Evolutionary conservation across 2,113 vertebrate genomes (phyloP), one percentile per base, ranked within the genome.

Genomic region (Rhinolophus sinicus): DNA sequence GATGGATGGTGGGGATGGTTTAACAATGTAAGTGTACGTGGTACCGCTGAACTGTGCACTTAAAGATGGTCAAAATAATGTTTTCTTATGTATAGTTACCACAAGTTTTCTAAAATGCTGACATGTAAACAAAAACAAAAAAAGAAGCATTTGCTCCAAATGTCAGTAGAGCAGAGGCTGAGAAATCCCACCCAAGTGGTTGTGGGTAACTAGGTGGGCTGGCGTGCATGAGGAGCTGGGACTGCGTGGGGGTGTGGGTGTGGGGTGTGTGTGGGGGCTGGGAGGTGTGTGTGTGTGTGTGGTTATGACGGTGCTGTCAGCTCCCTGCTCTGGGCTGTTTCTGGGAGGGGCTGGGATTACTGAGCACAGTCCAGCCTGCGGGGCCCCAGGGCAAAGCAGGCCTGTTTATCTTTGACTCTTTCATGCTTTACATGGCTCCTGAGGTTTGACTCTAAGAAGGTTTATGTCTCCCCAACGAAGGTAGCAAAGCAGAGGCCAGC

Each of bases 391-490:
- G 72, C 83, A 75, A 28, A 62, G 47, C 58, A 44, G 92, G 92
- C 73, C 77, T 83, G 72, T 82, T 93, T 81, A 85, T 62, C 83
- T 96, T 11, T 56, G 77, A 58, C 64, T 83, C 67, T 7, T 21
- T 16, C 70, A 19, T 7, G 56, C 75, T 80, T 26, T 19, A 0
- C 21, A 7, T 22, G 33, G 76, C 95, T 82, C 91, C 87, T 33
- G 81, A 81, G 87, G 86, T 60, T 75, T 82, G 69, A 33, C 90
- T 87, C 84, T 93, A 90, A 97, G 96, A 19, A 95, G 97, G 92
- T 97, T 98, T 95, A 70, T 93, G 80, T 60, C 95, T 95, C 70
- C 94, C 88, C 89, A 92, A 90, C 40, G 40, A n/a, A 72, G 72
- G 52, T 40, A 28, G 28, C 67, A 83, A 82, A 56, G 60, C 75